Base-by-base conservation (phyloP, 2,797 vertebrate species). In the Cynopterus sphinx region DNA sequence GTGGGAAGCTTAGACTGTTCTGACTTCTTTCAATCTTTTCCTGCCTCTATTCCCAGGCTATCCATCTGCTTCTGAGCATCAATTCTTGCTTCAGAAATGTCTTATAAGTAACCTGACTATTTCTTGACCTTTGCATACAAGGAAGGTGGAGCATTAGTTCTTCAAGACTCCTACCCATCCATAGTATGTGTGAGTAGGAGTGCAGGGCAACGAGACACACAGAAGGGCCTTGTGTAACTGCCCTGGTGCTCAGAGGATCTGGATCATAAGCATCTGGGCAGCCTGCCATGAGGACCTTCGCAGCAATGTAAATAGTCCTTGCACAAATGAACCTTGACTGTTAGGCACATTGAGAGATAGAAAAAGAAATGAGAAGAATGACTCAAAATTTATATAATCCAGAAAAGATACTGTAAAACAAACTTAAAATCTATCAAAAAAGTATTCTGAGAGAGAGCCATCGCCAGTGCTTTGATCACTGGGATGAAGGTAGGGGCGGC, bases 161-260 rank as follows among this genome's bases (percentile, higher is more conserved):
- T 0, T 41, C n/a, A 31, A 1, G 91, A 95, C 61, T 51, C 92
- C 96, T 95, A 73, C 94, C 75, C 4, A 1, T 67, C 71, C 88
- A 5, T 0, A 97, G 85, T 77, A n/a, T 24, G 82, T 17, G 9
- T 8, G 21, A 9, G 77, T 78, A 93, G 98, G 97, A 68, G 65
- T 16, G 68, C 43, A 67, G 68, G 73, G 53, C 31, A 65, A 16
- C 9, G 46, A 57, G 51, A 26, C 0, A 2, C 70, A 89, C 79
- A 90, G 95, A 96, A 36, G 70, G 71, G 55, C 84, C 86, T 87
- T 95, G 88, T 95, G 93, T 13, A n/a, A 15, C 71, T 10, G 65
- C 65, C 31, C 2, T 24, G 89, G 71, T 24, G 39, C 61, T 51
- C 93, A 3, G 68, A 89, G 84, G 94, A 51, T 87, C 87, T 67